Conservation (phyloP, 2,888 invertebrate genomes). For the Cancer borealis region DNA sequence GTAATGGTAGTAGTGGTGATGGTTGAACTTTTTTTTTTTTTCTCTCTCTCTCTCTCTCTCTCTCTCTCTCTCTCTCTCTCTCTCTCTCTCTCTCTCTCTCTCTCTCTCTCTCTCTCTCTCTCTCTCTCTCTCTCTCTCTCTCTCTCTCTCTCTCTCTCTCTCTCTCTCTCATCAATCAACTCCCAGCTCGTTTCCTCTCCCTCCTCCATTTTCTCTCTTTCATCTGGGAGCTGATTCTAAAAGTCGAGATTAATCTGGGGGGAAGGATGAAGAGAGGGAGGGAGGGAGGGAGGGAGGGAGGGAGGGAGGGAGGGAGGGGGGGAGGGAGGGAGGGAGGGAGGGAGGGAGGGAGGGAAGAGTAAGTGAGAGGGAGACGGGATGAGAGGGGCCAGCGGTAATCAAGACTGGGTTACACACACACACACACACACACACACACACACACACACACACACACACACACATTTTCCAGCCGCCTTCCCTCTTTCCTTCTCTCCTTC, state of each 20-base stretch:
- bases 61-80: background rate
- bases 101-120: constrained; percentile 45
- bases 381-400: constrained; percentile 27
- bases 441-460: background rate
- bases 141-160: background rate
- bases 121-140: constrained; percentile 7
- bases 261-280: background rate
- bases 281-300: background rate
- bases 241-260: background rate
- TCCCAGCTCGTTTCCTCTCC: background rate
- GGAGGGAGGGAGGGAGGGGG: too few species aligned
- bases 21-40: too few species aligned
- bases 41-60: too few species aligned
- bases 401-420: background rate
- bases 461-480: background rate
- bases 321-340: too few species aligned
- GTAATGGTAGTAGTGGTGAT: too few species aligned
- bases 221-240: constrained; percentile 3
- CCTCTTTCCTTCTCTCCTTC: too few species aligned
- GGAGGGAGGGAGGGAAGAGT: background rate
- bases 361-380: constrained; percentile 56
- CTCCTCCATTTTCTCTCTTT: background rate
- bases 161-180: too few species aligned
- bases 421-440: constrained; percentile 1
- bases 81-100: constrained; percentile 32